A percentile compares a stretch with the other conserved stretches of the same genome.
These are phyloP conservation scores for Ophonus ardosiacus DNA, from an alignment of 2,888 invertebrate genomes.

Conservation along the genomic window DNA sequence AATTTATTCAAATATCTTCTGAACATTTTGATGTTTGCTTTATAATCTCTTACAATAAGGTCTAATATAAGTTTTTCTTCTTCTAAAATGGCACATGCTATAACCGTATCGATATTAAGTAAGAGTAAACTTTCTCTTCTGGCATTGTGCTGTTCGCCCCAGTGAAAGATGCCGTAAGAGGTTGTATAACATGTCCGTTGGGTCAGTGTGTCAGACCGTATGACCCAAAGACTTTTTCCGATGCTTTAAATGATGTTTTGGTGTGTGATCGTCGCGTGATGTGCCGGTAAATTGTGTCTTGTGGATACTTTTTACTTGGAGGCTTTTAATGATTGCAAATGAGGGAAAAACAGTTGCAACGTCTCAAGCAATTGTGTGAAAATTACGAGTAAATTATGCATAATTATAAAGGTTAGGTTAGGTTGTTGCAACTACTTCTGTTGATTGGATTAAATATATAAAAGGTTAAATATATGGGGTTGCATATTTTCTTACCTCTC, in stretches of 20 bases:
- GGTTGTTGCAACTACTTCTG: too few relatives aligned
- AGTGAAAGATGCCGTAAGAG: slow-evolving; percentile 55
- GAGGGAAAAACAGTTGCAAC: neutral
- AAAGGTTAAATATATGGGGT: too few relatives aligned
- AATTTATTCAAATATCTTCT: neutral
- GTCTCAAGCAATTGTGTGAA: neutral
- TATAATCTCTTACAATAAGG: neutral
- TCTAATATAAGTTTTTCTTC: neutral
- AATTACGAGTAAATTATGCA: too few relatives aligned
- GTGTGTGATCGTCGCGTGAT: slow-evolving; percentile 9
- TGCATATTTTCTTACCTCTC: too few relatives aligned
- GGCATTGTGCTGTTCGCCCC: slow-evolving; percentile 41
- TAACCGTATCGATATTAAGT: slow-evolving; percentile 28
- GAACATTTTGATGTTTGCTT: neutral
- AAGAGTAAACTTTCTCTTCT: slow-evolving; percentile 53
- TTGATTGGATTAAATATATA: too few relatives aligned
- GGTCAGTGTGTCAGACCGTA: slow-evolving; percentile 48
- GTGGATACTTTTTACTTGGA: neutral
- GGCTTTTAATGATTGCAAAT: slow-evolving; percentile 25
- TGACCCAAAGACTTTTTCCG: neutral
- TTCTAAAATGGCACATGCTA: slow-evolving; percentile 35
- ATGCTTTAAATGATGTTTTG: slow-evolving; percentile 3
- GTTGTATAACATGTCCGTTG: slow-evolving; percentile 57
- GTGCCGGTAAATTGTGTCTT: neutral
- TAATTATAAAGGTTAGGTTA: too few relatives aligned